Evolutionary conservation across 2,113 vertebrate species (phyloP).

Genomic region (Sitta europaea): DNA sequence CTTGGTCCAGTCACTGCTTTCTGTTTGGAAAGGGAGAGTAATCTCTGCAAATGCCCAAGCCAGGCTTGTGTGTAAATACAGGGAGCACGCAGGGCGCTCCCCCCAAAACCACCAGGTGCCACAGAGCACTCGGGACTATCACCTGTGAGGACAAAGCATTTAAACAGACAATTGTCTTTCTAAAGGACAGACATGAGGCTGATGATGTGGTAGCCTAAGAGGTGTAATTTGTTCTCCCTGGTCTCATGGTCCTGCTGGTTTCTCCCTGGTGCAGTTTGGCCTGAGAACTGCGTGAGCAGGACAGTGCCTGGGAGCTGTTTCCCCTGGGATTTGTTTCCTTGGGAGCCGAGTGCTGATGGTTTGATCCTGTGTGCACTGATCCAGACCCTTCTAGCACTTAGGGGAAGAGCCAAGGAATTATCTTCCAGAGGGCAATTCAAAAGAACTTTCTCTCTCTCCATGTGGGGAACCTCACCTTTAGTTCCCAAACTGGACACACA

Average conservation of each 20-base stretch:
- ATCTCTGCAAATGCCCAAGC: constrained; percentile 1
- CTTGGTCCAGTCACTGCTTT: constrained; percentile 36
- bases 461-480: neutral
- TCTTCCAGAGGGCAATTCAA: neutral
- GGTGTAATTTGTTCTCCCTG: neutral
- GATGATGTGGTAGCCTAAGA: neutral
- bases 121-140: neutral
- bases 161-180: neutral
- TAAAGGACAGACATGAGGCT: neutral
- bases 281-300: neutral
- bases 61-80: neutral
- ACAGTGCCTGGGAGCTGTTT: neutral
- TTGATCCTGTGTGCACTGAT: neutral
- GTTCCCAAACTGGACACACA: neutral
- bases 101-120: neutral
- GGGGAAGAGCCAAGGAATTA: neutral
- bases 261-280: neutral
- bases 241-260: neutral
- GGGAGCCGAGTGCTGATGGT: neutral
- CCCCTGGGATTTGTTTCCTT: neutral
- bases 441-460: neutral
- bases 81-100: neutral
- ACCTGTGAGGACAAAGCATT: neutral
- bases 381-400: neutral
- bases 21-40: constrained; percentile 49